These are phyloP conservation scores for Lepidotrigona ventralis DNA, from an alignment of 1,140 invertebrate genomes.

Conservation along the genomic window DNA sequence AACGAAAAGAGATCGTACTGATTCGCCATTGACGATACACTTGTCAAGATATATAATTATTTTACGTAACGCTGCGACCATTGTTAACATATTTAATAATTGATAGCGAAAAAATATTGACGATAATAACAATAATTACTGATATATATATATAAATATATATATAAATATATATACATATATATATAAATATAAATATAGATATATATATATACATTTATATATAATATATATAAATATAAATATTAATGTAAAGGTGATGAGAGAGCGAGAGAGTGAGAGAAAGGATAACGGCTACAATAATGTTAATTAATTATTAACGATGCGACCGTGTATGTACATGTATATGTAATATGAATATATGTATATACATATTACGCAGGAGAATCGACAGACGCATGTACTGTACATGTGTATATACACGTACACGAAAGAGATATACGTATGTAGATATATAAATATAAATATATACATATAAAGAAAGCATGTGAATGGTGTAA, in stretches of 20 bases:
- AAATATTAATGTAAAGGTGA: conserved; percentile 56
- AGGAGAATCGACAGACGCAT: conserved; percentile 35
- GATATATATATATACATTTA: conserved; percentile 43
- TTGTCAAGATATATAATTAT: conserved; percentile 67
- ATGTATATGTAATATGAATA: conserved; percentile 48
- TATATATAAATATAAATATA: conserved; percentile 46
- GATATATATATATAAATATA: conserved; percentile 55
- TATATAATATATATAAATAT: conserved; percentile 47
- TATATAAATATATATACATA: conserved; percentile 56
- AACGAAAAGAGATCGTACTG: conserved; percentile 59
- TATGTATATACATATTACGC: conserved; percentile 39
- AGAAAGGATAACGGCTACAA: conserved; percentile 61
- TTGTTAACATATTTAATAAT: conserved; percentile 74
- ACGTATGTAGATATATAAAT: conserved; percentile 59
- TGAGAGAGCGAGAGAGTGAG: conserved; percentile 20
- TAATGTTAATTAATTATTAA: conserved; percentile 65
- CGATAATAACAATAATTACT: conserved; percentile 70
- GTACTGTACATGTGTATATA: conserved; percentile 52
- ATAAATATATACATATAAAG: conserved; percentile 39
- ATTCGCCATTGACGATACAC: conserved; percentile 64
- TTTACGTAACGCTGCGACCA: conserved; percentile 74
- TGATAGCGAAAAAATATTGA: conserved; percentile 63
- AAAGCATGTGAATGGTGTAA: conserved; percentile 33
- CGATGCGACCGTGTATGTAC: conserved; percentile 37
- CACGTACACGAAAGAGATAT: conserved; percentile 50